Evolutionary conservation across 2,797 vertebrate genomes (phyloP), one percentile per base, ranked within the genome.

Genomic region (Tarsius wallacei): DNA sequence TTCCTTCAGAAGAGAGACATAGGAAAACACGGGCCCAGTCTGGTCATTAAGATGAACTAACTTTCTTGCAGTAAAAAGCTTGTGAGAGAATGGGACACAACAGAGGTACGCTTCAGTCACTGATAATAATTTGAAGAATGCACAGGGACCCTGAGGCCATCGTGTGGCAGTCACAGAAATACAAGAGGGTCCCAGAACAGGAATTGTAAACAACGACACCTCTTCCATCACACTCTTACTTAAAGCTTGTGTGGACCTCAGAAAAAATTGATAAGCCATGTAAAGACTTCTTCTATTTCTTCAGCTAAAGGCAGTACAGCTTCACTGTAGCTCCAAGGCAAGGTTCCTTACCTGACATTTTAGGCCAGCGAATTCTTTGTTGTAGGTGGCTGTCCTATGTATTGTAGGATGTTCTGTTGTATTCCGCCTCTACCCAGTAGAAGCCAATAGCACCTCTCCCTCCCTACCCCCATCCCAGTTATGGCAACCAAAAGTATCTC

Each of bases 221-320:
- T 57, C 61, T 68, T 80, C 57, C n/a, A 51, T 49, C 59, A 5
- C 2, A 1, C 14, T 47, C 74, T 11, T 68, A 22, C 66, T n/a
- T 31, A 33, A 42, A 74, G 22, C 31, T 51, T 47, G 7, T 14
- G 8, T 24, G 63, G 42, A 31, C 14, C 63, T 51, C 24, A 26
- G 47, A 49, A 55, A 31, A 36, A 36, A 76, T 17, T 7, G 33
- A 51, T 1, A 42, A 17, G n/a, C 1, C 33, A 0, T 3, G 7
- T 76, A 7, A 24, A 31, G 53, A 12, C 83, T 33, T 63, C 81
- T 24, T 53, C 31, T 24, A 11, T 42, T 47, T 59, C 59, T 55
- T 36, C 19, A 16, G 59, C 66, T 89, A 53, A 12, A 49, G 33
- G 42, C 22, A 36, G 5, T 42, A 42, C 42, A 42, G 7, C 42